phyloP scores from a whole-genome alignment of 1,140 invertebrate species.

The Neodiprion virginianus region DNA sequence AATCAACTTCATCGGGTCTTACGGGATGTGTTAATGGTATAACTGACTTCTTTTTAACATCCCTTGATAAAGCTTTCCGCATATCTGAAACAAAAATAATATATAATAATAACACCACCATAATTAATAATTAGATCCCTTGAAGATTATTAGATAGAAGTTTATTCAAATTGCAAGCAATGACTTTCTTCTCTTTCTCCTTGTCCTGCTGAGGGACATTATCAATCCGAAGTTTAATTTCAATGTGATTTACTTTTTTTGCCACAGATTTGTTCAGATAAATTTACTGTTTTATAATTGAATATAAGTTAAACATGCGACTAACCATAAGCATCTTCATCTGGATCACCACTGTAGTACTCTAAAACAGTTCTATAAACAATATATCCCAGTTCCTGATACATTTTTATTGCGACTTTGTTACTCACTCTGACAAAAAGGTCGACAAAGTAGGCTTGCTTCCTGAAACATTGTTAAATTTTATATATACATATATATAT shows the following conservation, averaged over 20 bases:
- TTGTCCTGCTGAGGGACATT: no score
- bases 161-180: no score
- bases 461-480: slow-evolving; percentile 69
- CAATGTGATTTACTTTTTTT: no score
- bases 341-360: slow-evolving; percentile 96
- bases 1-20: slow-evolving; percentile 94
- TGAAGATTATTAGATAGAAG: no score
- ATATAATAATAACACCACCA: slow-evolving; percentile 20
- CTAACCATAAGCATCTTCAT: slow-evolving; percentile 98
- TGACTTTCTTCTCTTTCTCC: no score
- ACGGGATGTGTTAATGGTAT: slow-evolving; percentile 94
- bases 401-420: slow-evolving; percentile 97
- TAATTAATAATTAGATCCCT: slow-evolving; percentile 13
- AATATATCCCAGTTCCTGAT: slow-evolving; percentile 95
- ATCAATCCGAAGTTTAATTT: no score
- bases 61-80: slow-evolving; percentile 95
- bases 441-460: slow-evolving; percentile 98
- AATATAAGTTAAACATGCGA: slow-evolving; percentile 8
- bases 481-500: slow-evolving; percentile 14
- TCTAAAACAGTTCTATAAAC: slow-evolving; percentile 95
- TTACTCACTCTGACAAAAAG: slow-evolving; percentile 98
- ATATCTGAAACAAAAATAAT: slow-evolving; percentile 81
- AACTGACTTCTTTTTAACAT: slow-evolving; percentile 91
- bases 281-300: not conserved
- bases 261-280: slow-evolving; percentile 17